Evolutionary conservation across 2,113 vertebrate species (phyloP).

Genomic region (Mohoua ochrocephala): DNA sequence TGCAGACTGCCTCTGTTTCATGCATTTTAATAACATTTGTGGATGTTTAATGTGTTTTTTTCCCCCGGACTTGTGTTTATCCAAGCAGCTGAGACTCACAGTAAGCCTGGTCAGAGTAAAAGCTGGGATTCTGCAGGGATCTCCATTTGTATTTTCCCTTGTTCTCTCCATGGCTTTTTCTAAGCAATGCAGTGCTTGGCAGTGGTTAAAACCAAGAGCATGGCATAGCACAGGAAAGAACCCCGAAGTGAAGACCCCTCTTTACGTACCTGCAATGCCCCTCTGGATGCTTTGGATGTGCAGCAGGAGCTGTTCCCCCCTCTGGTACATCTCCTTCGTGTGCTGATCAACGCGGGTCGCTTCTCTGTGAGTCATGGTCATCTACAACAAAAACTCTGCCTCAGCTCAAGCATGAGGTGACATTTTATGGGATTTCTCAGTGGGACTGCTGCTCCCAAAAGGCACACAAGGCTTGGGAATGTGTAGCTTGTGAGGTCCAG

Average conservation of each 20-base stretch:
- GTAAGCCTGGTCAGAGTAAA: background rate
- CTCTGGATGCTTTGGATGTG: constrained; percentile 67
- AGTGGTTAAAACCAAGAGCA: background rate
- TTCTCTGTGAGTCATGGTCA: constrained; percentile 40
- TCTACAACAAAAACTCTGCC: constrained; percentile 58
- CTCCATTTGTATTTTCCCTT: background rate
- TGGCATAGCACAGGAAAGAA: background rate
- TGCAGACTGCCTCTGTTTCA: rapidly evolving
- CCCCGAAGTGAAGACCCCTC: background rate
- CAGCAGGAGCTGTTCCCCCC: constrained; percentile 71
- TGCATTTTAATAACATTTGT: background rate
- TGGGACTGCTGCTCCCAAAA: background rate
- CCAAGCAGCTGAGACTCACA: background rate
- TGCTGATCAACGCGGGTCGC: constrained; percentile 42
- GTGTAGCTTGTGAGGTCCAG: background rate
- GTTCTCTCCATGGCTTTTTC: background rate
- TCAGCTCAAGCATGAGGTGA: background rate
- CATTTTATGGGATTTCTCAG: background rate
- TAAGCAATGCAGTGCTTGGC: background rate
- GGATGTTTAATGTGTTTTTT: background rate
- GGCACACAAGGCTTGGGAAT: background rate
- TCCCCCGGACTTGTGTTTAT: background rate
- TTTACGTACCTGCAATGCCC: constrained; percentile 53
- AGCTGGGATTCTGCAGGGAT: background rate
- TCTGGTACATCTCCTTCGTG: constrained; percentile 61